phyloP scores from a whole-genome alignment of 2,797 vertebrate genomes.

The Labeo calbasu region DNA sequence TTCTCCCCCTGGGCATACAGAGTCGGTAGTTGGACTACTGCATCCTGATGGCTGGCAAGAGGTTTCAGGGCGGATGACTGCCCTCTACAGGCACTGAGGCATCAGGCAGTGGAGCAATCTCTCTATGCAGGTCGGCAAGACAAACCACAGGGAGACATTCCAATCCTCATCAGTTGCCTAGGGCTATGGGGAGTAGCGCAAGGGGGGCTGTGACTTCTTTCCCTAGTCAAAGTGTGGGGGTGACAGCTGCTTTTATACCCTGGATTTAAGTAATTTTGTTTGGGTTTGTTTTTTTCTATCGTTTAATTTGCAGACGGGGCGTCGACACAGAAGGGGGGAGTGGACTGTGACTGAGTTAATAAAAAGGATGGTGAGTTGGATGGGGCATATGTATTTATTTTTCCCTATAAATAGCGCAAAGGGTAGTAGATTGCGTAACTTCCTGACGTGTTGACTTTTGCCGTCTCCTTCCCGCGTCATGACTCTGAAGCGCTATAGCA shows the following conservation, averaged over 20 bases:
- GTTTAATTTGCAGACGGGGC: background rate
- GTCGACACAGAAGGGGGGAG: background rate
- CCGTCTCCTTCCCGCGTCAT: too few relatives aligned
- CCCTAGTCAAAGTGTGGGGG: background rate
- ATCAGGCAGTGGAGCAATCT: background rate
- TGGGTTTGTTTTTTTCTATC: too few relatives aligned
- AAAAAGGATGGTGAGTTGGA: too few relatives aligned
- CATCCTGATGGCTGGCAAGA: background rate
- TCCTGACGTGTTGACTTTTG: too few relatives aligned
- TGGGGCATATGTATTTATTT: too few relatives aligned
- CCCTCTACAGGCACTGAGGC: background rate
- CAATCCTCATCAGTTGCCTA: background rate
- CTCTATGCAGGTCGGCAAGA: background rate
- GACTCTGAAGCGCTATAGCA: too few relatives aligned
- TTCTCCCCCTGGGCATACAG: background rate
- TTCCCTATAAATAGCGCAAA: too few relatives aligned
- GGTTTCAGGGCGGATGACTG: too few relatives aligned
- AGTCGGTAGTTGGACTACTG: background rate
- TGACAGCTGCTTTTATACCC: background rate
- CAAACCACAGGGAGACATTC: background rate
- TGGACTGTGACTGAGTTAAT: background rate
- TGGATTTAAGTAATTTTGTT: background rate
- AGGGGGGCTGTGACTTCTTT: background rate
- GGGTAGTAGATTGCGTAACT: too few relatives aligned
- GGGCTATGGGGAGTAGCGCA: background rate